Base-by-base conservation (phyloP, 2,888 invertebrate species). In the Bibio marci region DNA sequence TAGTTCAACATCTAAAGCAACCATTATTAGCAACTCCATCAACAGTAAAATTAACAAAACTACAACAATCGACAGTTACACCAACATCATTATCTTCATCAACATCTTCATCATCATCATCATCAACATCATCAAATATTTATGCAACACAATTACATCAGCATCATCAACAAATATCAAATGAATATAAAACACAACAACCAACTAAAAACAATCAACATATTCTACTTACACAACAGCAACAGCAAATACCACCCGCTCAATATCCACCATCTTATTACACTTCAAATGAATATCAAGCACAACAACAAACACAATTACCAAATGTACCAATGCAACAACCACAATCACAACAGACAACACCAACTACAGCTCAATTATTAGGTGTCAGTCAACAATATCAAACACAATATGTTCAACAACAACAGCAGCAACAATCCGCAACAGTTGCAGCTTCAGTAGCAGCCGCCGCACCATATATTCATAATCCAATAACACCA, bases 1-100 rank as follows among this genome's bases (percentile, higher is more conserved):
- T 51, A 30, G 50, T 49, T 37, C 52, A 44, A 41, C 48, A 45
- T 39, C 47, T 53, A 36, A 56, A 50, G 52, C 59, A 50, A 31
- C 47, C 56, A n/a, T n/a, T n/a, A n/a, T n/a, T n/a, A n/a, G 22
- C 22, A 22, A 22, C 4, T 22, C 4, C 8, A 22, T 8, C 22
- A n/a, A n/a, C n/a, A 22, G 4, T 22, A 22, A 22, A 22, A 22
- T 22, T 22, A 22, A 22, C 22, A 22, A 22, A 22, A 22, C 8
- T 22, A 22, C 22, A 22, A 8, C 22, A 22, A 22, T 22, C 22
- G 22, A 22, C 38, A 41, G 51, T 22, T 47, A 27, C 6, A 37
- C 17, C 43, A n/a, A n/a, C n/a, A n/a, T n/a, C n/a, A n/a, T n/a
- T n/a, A n/a, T n/a, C n/a, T n/a, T n/a, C n/a, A n/a, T n/a, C n/a